Conservation (phyloP, 2,888 invertebrate genomes). For the Onthophagus sagittarius region DNA sequence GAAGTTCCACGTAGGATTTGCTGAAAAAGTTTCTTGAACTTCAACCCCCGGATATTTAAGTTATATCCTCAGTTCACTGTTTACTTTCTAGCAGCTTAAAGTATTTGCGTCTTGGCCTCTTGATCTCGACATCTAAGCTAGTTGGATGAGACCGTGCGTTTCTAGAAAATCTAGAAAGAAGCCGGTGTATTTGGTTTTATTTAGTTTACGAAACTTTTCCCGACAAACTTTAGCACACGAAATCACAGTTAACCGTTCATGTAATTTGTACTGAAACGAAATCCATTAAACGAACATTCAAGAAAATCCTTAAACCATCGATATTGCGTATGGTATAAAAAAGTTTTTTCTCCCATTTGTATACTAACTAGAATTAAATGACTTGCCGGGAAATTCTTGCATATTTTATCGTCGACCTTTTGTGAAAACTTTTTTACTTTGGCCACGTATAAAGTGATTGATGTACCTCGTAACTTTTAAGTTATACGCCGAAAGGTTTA, state of each 20-base stretch:
- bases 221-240: neutral
- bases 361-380: no score
- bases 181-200: neutral
- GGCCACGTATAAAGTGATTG: no score
- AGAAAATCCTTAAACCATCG: neutral
- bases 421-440: no score
- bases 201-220: neutral
- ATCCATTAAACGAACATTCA: neutral
- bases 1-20: slow-evolving; percentile 14
- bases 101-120: slow-evolving; percentile 5
- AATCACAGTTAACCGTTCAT: neutral
- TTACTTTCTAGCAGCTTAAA: slow-evolving; percentile 10
- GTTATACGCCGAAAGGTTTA: no score
- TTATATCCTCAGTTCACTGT: slow-evolving; percentile 17
- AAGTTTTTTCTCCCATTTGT: no score
- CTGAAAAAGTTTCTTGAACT: slow-evolving; percentile 18
- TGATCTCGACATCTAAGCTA: neutral
- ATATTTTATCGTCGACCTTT: no score
- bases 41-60: slow-evolving; percentile 19
- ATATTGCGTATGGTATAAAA: no score
- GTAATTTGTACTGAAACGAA: neutral
- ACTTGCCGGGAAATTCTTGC: no score
- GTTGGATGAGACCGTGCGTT: neutral
- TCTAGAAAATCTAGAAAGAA: neutral
- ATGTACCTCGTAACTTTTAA: no score